Base-by-base conservation (phyloP, 2,888 invertebrate species). In the Sericinus montela region DNA sequence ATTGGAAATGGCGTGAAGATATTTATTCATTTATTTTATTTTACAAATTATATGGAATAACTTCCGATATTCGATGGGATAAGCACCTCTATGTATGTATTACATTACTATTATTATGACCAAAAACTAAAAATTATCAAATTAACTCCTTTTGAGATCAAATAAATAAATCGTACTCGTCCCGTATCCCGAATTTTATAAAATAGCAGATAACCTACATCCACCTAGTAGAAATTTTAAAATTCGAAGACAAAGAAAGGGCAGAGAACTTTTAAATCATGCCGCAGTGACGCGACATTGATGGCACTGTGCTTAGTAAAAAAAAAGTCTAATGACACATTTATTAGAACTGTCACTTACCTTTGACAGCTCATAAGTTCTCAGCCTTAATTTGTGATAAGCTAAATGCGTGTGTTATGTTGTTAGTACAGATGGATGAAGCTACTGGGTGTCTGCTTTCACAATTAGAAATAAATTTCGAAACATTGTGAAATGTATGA, bases 221-320 rank as follows among this genome's bases (percentile, higher is more conserved):
- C 34, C 53, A 58, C 53, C 57, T 45, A 53, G 52, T 51, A 52
- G 57, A 55, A 59, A 63, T 64, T 64, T 67, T 62, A 68, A 78
- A 75, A 66, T 68, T 65, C 57, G 65, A 77, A 82, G 36, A 88
- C 87, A 88, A 88, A 88, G 87, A 85, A 85, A 87, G 86, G 81
- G 82, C 85, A 84, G 62, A 62, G 86, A 85, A 86, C 86, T 80
- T 75, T 75, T 78, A 83, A 84, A 84, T 85, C 80, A 80, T 75
- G 73, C 63, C 75, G 76, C 75, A 78, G 80, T 73, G 75, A 76
- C 64, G 77, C 64, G 83, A 83, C 86, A 80, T 80, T 77, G 80
- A 80, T 76, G 75, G 63, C 60, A 58, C 49, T 55, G 63, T 59
- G 64, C 63, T 67, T 68, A 65, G 72, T 73, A 61, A 76, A 65